Conservation (phyloP, 2,797 vertebrate genomes). For the Saxicola maurus region DNA sequence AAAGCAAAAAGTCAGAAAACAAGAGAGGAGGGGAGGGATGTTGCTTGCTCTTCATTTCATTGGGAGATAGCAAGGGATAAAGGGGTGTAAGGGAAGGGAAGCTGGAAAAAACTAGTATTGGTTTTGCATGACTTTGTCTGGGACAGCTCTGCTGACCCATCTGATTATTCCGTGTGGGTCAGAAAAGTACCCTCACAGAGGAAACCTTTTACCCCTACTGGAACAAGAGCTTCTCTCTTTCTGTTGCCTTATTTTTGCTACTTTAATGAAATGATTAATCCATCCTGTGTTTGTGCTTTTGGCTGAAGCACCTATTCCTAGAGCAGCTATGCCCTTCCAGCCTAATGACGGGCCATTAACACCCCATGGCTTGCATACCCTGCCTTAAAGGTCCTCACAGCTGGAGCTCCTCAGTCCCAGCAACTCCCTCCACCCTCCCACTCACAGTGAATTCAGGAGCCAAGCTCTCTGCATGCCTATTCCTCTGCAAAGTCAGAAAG, state of each 20-base stretch:
- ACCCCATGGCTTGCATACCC: neutral
- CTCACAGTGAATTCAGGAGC: neutral
- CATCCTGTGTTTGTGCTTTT: neutral
- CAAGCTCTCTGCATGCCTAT: slow-evolving; percentile 23
- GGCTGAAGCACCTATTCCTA: slow-evolving; percentile 19
- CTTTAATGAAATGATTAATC: neutral
- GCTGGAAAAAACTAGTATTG: neutral
- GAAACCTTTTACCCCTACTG: neutral
- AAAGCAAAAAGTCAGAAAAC: neutral
- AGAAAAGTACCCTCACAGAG: neutral
- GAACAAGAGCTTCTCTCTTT: neutral
- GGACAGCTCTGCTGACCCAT: neutral
- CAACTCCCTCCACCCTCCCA: slow-evolving; percentile 4
- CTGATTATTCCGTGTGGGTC: neutral
- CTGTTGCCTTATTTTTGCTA: neutral
- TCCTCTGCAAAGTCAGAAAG: slow-evolving; percentile 14
- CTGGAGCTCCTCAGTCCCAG: neutral
- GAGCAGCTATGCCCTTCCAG: neutral
- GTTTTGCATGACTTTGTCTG: neutral
- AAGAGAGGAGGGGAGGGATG: neutral
- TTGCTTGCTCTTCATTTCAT: neutral
- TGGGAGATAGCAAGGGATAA: neutral
- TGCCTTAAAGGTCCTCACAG: slow-evolving; percentile 22
- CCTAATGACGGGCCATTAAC: slow-evolving; percentile 10
- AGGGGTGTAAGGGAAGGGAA: neutral